Evolutionary conservation across 2,113 vertebrate genomes (phyloP), one percentile per base, ranked within the genome.

Genomic region (Paracanthobrama guichenoti): DNA sequence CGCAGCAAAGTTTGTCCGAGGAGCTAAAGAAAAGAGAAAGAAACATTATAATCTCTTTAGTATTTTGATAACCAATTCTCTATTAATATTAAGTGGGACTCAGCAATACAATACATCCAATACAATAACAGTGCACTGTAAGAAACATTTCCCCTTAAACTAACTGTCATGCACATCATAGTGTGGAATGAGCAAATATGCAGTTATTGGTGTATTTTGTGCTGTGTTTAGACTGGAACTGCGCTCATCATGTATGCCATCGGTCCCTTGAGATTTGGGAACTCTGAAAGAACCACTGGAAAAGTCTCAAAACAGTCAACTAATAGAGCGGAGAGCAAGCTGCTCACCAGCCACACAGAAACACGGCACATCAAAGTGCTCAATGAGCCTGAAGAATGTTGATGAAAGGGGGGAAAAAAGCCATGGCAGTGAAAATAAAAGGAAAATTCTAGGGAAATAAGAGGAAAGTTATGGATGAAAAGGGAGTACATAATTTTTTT

Each of bases 1-100:
- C 0, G 94, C 92, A 86, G 95, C 94, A 93, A 96, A 98, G 83
- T 96, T 96, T 0, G 92, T 95, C 31, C 94, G 94, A 50, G 96
- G 96, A 91, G 97, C 97, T 99, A 94, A 86, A 93, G 90, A 50
- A 84, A 83, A 94, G 14, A 87, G 13, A 87, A 84, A 90, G 35
- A 90, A 86, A 77, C 20, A 75, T 64, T 26, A 46, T 5, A 44
- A n/a, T 60, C 48, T 26, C 46, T 4, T 12, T 12, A 16, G 22
- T n/a, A 59, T 26, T n/a, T 55, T 48, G 3, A 76, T 55, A 24
- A 60, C 31, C 0, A 6, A 20, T 31, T 75, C 0, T 14, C 13
- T 46, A 22, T 14, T 24, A 24, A 46, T 8, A 46, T 24, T 4
- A 46, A 46, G n/a, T 46, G 6, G 1, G 39, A 39, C 35, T 35